Evolutionary conservation across 2,888 invertebrate genomes (phyloP).

Genomic region (Chloroclystis v-ata): DNA sequence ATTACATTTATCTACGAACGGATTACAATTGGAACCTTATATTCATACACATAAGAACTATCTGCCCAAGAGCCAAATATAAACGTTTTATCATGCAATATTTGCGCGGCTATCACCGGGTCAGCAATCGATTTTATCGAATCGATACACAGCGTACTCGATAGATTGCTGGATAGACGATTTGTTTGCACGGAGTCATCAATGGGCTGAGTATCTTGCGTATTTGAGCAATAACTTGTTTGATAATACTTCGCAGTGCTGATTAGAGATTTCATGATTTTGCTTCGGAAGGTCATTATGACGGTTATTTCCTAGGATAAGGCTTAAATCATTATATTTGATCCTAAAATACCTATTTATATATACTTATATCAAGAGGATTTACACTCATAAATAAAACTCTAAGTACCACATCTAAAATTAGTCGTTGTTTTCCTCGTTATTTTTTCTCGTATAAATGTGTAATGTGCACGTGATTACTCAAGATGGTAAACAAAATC

Average conservation of each 20-base stretch:
- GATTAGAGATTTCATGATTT: constrained; percentile 42
- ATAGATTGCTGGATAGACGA: constrained; percentile 57
- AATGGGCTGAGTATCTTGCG: constrained; percentile 69
- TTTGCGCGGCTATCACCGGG: constrained; percentile 36
- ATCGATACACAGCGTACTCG: constrained; percentile 39
- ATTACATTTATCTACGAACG: too few species aligned
- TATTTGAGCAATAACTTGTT: constrained; percentile 75
- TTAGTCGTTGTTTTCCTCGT: too few species aligned
- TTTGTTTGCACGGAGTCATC: constrained; percentile 68
- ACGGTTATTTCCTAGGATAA: too few species aligned
- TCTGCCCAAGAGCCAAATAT: not conserved
- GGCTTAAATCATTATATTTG: too few species aligned
- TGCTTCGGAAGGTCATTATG: not conserved
- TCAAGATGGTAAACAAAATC: too few species aligned
- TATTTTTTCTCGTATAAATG: too few species aligned
- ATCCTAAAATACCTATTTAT: too few species aligned
- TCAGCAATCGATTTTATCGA: constrained; percentile 74
- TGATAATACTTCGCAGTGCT: constrained; percentile 64
- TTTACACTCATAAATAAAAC: too few species aligned
- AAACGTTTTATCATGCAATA: constrained; percentile 23
- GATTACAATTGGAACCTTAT: not conserved
- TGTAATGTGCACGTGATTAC: too few species aligned
- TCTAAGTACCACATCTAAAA: too few species aligned
- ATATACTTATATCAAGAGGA: too few species aligned
- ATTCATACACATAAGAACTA: not conserved